Evolutionary conservation across 2,888 invertebrate genomes (phyloP).

Genomic region (Cremastinae sp.): DNA sequence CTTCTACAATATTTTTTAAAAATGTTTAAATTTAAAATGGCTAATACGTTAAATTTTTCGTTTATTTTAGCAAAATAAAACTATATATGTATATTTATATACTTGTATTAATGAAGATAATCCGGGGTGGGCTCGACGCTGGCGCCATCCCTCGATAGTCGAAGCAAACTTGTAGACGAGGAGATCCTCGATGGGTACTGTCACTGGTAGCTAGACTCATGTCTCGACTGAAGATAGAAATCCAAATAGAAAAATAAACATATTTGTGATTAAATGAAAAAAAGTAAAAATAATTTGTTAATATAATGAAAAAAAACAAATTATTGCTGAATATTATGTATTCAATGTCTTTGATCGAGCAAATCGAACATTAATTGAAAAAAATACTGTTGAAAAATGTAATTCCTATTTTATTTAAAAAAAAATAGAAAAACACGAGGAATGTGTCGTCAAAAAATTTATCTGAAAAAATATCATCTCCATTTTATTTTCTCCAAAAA

Average conservation of each 20-base stretch:
- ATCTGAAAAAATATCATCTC: not conserved
- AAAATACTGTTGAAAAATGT: not conserved
- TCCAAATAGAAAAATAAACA: not conserved
- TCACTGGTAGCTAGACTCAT: constrained; percentile 50
- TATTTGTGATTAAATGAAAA: not conserved
- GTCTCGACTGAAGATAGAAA: constrained; percentile 59
- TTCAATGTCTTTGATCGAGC: not conserved
- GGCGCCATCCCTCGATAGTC: constrained; percentile 70
- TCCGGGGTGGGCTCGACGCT: constrained; percentile 64
- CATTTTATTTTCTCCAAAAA: not conserved
- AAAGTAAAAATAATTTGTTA: not conserved
- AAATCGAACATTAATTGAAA: not conserved
- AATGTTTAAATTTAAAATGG: no score
- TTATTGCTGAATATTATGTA: no score
- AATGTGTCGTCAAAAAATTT: not conserved
- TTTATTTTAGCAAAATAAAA: no score
- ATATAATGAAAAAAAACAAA: no score
- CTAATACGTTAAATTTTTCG: no score
- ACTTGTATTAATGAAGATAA: not conserved
- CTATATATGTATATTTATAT: not conserved
- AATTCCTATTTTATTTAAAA: not conserved
- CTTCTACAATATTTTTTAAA: no score
- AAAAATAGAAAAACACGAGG: no score
- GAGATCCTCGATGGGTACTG: constrained; percentile 40
- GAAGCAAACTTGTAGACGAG: constrained; percentile 64